Evolutionary conservation across 2,888 invertebrate genomes (phyloP).

Genomic region (Xestia rhomboidea): DNA sequence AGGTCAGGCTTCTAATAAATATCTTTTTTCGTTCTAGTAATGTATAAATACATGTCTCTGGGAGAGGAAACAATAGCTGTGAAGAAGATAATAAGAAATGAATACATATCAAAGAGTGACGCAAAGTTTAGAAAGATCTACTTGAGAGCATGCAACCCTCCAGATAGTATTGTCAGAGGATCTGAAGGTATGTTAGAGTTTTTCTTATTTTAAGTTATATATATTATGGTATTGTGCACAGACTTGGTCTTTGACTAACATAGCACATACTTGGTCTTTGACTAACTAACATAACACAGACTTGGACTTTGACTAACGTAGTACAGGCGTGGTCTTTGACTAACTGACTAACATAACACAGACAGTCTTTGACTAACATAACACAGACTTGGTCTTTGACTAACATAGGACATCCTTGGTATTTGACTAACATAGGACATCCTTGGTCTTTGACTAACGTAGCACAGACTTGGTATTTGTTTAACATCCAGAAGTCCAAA

Average conservation of each 20-base stretch:
- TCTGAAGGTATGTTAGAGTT: conserved; percentile 92
- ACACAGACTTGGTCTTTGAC: too few species aligned
- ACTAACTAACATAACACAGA: too few species aligned
- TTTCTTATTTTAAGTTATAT: background rate
- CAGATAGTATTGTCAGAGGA: conserved; percentile 92
- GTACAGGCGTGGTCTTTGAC: too few species aligned
- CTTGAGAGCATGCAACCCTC: conserved; percentile 93
- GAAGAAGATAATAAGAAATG: conserved; percentile 85
- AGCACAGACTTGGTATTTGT: too few species aligned
- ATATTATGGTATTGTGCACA: background rate
- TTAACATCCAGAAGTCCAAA: background rate
- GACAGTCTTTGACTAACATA: too few species aligned
- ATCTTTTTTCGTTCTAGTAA: conserved; percentile 88
- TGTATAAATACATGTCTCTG: conserved; percentile 95
- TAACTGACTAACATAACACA: too few species aligned
- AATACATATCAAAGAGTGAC: conserved; percentile 90
- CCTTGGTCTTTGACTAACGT: too few species aligned
- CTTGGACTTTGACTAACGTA: too few species aligned
- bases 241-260: background rate
- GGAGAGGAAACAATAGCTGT: conserved; percentile 86
- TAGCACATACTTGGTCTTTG: too few species aligned
- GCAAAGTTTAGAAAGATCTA: conserved; percentile 92
- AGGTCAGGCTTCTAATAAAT: background rate
- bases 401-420: too few species aligned
- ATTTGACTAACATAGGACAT: too few species aligned